Conservation (phyloP, 2,113 vertebrate species). For the Microcebus lehilahytsara region DNA sequence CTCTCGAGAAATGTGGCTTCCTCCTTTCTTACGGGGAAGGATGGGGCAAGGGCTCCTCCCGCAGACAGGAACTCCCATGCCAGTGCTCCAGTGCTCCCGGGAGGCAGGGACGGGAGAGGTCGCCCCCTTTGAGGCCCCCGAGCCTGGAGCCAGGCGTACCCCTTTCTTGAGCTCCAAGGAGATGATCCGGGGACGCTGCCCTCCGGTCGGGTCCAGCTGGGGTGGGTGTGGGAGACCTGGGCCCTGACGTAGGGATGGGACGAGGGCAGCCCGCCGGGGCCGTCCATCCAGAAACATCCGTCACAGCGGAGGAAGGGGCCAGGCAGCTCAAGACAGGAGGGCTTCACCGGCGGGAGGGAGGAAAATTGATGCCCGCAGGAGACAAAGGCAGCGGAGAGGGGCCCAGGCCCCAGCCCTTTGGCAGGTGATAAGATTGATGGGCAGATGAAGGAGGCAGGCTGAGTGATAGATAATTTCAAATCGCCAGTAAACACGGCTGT, state of each 20-base stretch:
- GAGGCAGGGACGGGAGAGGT: not conserved
- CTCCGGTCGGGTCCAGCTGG: not conserved
- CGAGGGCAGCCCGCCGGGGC: not conserved
- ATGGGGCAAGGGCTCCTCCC: not conserved
- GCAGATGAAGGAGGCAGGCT: not conserved
- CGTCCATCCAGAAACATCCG: constrained; percentile 2
- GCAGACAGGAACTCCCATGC: fast-evolving
- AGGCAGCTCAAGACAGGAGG: constrained; percentile 23
- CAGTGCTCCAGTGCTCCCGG: not conserved
- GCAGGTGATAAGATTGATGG: constrained; percentile 35
- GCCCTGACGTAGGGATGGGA: not conserved
- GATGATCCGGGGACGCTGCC: not conserved
- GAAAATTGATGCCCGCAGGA: constrained; percentile 39
- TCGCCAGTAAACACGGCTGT: not conserved
- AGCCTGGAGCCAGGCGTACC: not conserved
- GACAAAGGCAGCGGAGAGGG: not conserved
- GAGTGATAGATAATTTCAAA: constrained; percentile 48
- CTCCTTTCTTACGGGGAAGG: no score
- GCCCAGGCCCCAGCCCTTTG: not conserved
- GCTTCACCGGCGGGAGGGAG: not conserved
- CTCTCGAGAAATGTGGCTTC: not conserved
- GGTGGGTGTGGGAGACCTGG: not conserved
- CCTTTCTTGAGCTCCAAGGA: not conserved
- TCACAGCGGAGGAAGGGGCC: not conserved
- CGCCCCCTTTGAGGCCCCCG: not conserved